Evolutionary conservation across 2,888 invertebrate genomes (phyloP).

Genomic region (Urechis unicinctus): DNA sequence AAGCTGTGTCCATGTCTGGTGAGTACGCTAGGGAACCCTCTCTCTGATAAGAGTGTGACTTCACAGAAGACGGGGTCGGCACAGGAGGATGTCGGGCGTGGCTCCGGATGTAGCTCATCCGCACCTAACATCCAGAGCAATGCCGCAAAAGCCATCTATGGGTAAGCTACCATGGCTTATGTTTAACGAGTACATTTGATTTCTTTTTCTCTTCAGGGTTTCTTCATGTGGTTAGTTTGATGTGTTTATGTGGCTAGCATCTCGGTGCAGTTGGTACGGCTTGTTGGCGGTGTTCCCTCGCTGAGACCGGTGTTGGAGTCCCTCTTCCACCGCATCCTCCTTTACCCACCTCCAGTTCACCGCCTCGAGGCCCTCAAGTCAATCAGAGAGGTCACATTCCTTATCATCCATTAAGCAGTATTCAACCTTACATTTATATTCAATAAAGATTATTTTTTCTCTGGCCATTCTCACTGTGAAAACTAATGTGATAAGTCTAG

Average conservation of each 20-base stretch:
- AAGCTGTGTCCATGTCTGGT: conserved; percentile 85
- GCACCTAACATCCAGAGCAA: conserved; percentile 73
- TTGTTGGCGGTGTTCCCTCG: conserved; percentile 75
- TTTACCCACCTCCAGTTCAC: conserved; percentile 79
- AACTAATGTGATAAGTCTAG: not conserved
- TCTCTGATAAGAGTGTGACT: conserved; percentile 65
- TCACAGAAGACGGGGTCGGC: conserved; percentile 47
- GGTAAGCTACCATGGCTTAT: conserved; percentile 55
- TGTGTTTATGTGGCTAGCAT: conserved; percentile 59
- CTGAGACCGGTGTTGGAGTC: conserved; percentile 86
- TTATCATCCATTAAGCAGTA: not conserved
- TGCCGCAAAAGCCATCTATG: conserved; percentile 84
- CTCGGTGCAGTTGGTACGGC: conserved; percentile 77
- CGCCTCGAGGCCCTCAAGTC: conserved; percentile 79
- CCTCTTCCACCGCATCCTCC: conserved; percentile 83
- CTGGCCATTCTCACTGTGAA: not conserved
- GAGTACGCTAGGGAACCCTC: conserved; percentile 79
- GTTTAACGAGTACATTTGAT: not conserved
- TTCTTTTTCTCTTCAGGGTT: conserved; percentile 4
- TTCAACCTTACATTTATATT: too few species aligned
- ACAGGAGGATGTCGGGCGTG: conserved; percentile 57
- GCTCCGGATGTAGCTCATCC: conserved; percentile 65
- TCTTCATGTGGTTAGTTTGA: too few species aligned
- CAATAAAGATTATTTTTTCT: too few species aligned
- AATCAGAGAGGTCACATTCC: conserved; percentile 61